These are phyloP conservation scores for Centropyge bicolor DNA, from an alignment of 2,797 vertebrate genomes.

Conservation along the genomic window DNA sequence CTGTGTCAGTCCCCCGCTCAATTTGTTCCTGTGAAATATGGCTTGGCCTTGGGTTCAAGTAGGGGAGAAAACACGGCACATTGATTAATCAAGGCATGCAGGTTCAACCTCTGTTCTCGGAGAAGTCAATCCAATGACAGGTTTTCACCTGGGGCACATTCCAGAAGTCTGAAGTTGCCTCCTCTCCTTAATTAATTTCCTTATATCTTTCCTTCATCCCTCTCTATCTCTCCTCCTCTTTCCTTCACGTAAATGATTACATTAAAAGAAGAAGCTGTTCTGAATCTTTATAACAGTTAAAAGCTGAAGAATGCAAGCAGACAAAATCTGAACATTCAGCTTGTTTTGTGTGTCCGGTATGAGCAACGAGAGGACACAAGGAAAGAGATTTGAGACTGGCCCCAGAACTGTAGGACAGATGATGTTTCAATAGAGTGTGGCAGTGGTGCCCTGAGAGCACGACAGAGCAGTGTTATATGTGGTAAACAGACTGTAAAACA, in stretches of 20 bases:
- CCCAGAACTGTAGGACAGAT: constrained; percentile 25
- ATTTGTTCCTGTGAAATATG: constrained; percentile 85
- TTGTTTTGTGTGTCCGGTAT: neutral
- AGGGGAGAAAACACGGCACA: constrained; percentile 80
- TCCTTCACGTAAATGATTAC: constrained; percentile 9
- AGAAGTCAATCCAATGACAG: constrained; percentile 82
- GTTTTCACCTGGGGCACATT: constrained; percentile 82
- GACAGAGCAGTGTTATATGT: constrained; percentile 9
- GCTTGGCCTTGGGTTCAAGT: constrained; percentile 83
- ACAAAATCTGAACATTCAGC: constrained; percentile 23
- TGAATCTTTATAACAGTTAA: constrained; percentile 2
- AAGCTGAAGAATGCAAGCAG: constrained; percentile 26
- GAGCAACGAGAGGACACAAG: constrained; percentile 15
- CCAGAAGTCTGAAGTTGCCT: constrained; percentile 65
- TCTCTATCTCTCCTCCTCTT: neutral
- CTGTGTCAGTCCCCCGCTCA: constrained; percentile 75
- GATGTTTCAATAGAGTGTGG: constrained; percentile 34
- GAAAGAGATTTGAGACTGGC: constrained; percentile 26
- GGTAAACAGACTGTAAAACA: constrained; percentile 56
- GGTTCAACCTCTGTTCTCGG: constrained; percentile 75
- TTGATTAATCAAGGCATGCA: constrained; percentile 84
- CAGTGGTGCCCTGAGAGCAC: constrained; percentile 37
- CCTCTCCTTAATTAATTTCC: constrained; percentile 72
- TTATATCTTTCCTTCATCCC: constrained; percentile 46
- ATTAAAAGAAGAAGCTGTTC: constrained; percentile 10